phyloP scores from a whole-genome alignment of 1,140 invertebrate species.

The Caenorhabditis brenneri region DNA sequence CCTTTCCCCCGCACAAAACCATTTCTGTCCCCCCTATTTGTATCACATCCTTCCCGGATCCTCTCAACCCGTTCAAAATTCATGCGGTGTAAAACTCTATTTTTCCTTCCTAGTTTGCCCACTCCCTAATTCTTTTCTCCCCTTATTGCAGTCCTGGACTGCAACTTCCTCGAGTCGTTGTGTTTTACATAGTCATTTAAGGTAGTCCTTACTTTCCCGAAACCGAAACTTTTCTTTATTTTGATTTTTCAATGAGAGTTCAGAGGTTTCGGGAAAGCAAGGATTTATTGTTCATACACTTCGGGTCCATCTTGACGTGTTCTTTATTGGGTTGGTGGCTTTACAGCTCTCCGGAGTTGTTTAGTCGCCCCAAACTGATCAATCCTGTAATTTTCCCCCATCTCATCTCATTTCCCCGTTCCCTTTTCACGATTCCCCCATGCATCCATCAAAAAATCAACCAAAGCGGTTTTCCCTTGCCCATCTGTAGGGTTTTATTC shows the following conservation, averaged over 20 bases:
- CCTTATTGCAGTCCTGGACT: constrained; percentile 8
- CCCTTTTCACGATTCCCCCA: background rate
- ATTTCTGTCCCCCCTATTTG: background rate
- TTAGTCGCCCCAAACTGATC: background rate
- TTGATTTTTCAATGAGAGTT: background rate
- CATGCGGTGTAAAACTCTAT: constrained; percentile 33
- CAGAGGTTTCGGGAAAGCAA: background rate
- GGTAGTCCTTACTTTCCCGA: background rate
- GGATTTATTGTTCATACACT: background rate
- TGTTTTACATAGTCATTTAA: constrained; percentile 44
- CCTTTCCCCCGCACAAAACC: too few species aligned
- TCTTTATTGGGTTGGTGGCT: background rate
- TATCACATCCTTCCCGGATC: background rate
- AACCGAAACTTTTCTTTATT: too few species aligned
- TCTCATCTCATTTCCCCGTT: background rate
- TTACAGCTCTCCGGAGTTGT: background rate
- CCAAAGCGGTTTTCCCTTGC: constrained; percentile 16
- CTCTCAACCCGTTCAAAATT: constrained; percentile 4
- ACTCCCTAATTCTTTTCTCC: background rate
- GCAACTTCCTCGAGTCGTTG: constrained; percentile 9
- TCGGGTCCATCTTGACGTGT: constrained; percentile 28
- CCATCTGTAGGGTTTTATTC: constrained; percentile 38
- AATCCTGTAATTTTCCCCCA: constrained; percentile 18
- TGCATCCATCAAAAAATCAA: background rate
- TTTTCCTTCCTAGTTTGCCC: background rate